phyloP scores from a whole-genome alignment of 2,797 vertebrate genomes.

The Dicrostonyx torquatus region DNA sequence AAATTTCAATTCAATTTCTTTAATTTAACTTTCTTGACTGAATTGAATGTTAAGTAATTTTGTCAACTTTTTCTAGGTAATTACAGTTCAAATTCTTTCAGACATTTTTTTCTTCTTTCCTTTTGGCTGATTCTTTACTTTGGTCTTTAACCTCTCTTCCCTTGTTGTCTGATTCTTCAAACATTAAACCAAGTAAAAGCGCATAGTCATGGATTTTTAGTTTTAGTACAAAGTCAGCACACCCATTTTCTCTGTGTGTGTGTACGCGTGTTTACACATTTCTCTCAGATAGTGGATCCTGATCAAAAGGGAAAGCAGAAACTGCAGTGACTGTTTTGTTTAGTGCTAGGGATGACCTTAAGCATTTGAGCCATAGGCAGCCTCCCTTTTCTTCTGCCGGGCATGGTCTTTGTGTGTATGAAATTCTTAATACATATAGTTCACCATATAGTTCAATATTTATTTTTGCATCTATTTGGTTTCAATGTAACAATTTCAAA shows the following conservation, averaged over 20 bases:
- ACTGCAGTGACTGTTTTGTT: not conserved
- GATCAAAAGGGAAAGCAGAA: not conserved
- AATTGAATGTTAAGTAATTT: constrained; percentile 41
- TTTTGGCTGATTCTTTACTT: not conserved
- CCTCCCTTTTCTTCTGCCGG: not conserved
- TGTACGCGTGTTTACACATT: not conserved
- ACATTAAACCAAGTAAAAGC: not conserved
- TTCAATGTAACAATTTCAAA: constrained; percentile 1
- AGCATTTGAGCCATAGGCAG: not conserved
- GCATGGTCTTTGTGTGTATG: not conserved
- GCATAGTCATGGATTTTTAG: not conserved
- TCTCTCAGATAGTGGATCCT: not conserved
- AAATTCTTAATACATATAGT: not conserved
- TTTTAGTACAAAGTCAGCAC: not conserved
- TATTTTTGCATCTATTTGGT: not conserved
- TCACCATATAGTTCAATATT: not conserved
- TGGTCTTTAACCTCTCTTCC: too few relatives aligned
- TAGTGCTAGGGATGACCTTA: not conserved
- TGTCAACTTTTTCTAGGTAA: not conserved
- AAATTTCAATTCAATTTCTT: not conserved
- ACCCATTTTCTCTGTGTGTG: not conserved
- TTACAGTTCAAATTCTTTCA: not conserved
- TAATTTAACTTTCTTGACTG: constrained; percentile 28
- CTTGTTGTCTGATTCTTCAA: not conserved
- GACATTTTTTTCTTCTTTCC: not conserved